These are phyloP conservation scores for Umimayanthus kanabou DNA, from an alignment of 92 coral and sea anemone species.

Conservation along the genomic window DNA sequence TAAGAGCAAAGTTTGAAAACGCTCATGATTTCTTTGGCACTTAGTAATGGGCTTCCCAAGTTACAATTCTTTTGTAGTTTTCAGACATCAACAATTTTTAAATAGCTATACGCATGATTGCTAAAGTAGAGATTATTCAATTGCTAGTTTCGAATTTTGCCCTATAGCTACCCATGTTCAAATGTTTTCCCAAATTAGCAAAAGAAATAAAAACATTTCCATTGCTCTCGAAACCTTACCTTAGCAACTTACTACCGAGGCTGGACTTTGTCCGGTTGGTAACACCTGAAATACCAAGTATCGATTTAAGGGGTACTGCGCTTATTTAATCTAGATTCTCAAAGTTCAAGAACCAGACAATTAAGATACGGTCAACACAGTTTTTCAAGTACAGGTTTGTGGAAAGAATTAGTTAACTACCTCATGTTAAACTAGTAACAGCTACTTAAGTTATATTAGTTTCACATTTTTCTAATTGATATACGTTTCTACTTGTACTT, in stretches of 20 bases:
- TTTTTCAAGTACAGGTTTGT: background rate
- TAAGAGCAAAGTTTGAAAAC: no score
- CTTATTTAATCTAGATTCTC: no score
- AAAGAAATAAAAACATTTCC: background rate
- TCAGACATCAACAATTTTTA: no score
- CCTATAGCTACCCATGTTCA: background rate
- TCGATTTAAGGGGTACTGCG: background rate
- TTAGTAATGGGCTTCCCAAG: no score
- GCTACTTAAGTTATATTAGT: no score
- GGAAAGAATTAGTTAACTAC: background rate
- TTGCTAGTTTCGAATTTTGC: background rate
- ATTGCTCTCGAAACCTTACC: slow-evolving; percentile 47
- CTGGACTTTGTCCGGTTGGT: slow-evolving; percentile 84
- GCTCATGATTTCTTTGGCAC: no score
- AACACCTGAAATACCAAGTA: slow-evolving; percentile 57
- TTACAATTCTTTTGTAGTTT: no score
- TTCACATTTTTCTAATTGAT: no score
- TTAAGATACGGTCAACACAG: background rate
- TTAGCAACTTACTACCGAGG: slow-evolving; percentile 83
- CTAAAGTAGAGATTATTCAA: no score
- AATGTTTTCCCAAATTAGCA: background rate
- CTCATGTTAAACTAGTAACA: background rate
- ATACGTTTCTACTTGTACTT: background rate
- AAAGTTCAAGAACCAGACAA: no score
- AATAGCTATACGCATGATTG: background rate